A percentile compares a stretch with the other conserved stretches of the same genome.
Conservation (phyloP, 2,113 vertebrate species). For the Gymnogyps californianus region DNA sequence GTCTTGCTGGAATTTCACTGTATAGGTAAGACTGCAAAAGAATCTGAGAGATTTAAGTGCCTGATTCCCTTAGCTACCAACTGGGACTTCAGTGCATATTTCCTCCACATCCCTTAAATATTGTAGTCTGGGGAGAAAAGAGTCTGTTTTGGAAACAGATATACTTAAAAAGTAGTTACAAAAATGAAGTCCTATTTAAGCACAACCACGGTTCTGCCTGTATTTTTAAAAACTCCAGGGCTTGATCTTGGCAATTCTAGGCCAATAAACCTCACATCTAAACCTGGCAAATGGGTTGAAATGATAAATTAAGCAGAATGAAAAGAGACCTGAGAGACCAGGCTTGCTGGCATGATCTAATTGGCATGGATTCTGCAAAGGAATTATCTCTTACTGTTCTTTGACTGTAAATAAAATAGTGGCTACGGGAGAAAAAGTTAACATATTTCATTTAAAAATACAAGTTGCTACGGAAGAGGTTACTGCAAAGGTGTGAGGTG, state of each 20-base stretch:
- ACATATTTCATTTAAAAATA: neutral
- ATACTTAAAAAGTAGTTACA: neutral
- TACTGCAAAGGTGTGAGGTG: neutral
- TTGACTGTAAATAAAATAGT: neutral
- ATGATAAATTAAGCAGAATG: constrained; percentile 40
- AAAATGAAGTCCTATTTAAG: neutral
- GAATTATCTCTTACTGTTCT: neutral
- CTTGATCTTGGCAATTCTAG: neutral
- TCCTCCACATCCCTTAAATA: neutral
- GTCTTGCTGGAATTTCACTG: neutral
- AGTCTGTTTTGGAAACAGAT: neutral
- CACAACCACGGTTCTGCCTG: neutral
- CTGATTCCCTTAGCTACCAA: neutral
- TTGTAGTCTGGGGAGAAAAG: neutral
- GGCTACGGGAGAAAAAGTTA: neutral
- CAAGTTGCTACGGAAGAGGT: neutral
- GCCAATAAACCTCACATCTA: neutral
- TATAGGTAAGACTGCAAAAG: neutral
- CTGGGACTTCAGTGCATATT: neutral
- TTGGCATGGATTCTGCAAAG: neutral
- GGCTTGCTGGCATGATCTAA: neutral
- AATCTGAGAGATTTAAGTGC: neutral
- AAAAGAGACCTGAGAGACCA: constrained; percentile 34
- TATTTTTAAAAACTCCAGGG: constrained; percentile 6
- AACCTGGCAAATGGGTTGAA: constrained; percentile 13